Evolutionary conservation across 2,888 invertebrate genomes (phyloP), one percentile per base, ranked within the genome.

Genomic region (Drosophila sordidapex): DNA sequence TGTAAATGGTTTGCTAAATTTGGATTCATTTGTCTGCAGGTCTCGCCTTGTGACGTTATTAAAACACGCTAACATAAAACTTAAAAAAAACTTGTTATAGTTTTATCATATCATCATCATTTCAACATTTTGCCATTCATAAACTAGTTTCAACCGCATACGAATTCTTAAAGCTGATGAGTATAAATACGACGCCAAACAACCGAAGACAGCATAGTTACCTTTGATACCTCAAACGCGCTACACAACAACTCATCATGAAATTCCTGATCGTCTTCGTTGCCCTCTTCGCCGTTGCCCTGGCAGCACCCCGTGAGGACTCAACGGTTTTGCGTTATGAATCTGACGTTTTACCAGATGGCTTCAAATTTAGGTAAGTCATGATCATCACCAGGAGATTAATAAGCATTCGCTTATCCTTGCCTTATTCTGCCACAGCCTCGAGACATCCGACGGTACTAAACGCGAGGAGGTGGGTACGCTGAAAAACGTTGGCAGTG

Each of bases 321-420:
- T n/a, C n/a, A n/a, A n/a, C n/a, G n/a, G n/a, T n/a, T n/a, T n/a
- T n/a, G n/a, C n/a, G n/a, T n/a, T n/a, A n/a, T n/a, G n/a, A n/a
- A n/a, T n/a, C n/a, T n/a, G n/a, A n/a, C n/a, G n/a, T n/a, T n/a
- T n/a, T n/a, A n/a, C 4, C 15, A 8, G 25, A 46, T 0, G 0
- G 94, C 31, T 95, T 94, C 91, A 93, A 91, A 54, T 95, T 94
- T 15, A 1, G 0, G 77, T 77, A 73, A 69, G 36, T 60, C 33
- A 11, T 56, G 48, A 70, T 56, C 51, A 2, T 31, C 2, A 13
- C 1, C 1, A 13, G 2, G 6, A 8, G 0, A 8, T n/a, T 13
- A 4, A 7, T 4, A 11, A 29, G 2, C 25, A 35, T 0, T 27
- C 6, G 5, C 21, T 69, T 21, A 57, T 61, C 27, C 64, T 58